Evolutionary conservation across 1,140 invertebrate genomes (phyloP), one percentile per base, ranked within the genome.

Genomic region (Helicoverpa armigera): DNA sequence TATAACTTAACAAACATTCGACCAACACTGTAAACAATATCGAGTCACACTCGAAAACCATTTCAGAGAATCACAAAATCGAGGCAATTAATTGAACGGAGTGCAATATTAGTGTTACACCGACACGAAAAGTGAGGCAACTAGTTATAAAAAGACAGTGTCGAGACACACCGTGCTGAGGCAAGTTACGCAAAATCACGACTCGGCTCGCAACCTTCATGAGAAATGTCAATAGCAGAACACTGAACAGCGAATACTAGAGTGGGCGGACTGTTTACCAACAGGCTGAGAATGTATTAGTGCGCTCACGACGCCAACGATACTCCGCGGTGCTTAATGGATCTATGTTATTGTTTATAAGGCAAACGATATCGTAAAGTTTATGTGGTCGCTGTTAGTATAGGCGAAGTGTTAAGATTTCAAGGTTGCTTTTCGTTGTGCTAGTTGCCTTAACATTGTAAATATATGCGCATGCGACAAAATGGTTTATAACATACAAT

Each of bases 171-270:
- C 43, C 72, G 77, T 56, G 79, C 48, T 88, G 90, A 88, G 88
- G 87, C 89, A 87, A 90, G 90, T 94, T 94, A 92, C 91, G 91
- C 91, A 92, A 94, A 94, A 92, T 93, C 93, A 94, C 93, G 92
- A 93, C 91, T 89, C 81, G 65, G 77, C 80, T 80, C 73, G 86
- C 86, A 91, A 89, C 92, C 92, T 94, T 93, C 92, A 89, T 82
- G 85, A 86, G 87, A 90, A 94, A 94, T 94, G 93, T 94, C 92
- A 94, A 94, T 93, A 94, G 86, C 88, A 83, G 87, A 85, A 87
- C 87, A 87, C 88, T 83, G 87, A 85, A 87, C 87, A 87, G 88
- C 87, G 87, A 86, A 87, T 84, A 79, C 81, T 79, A 61, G 81
- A 85, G 88, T 91, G 88, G 90, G 87, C 87, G 86, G 82, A 83